Percentiles rank a stretch among this genome's conserved stretches.
These are phyloP conservation scores for Aleiodes sp. DNA, from an alignment of 1,140 invertebrate species.

Conservation along the genomic window DNA sequence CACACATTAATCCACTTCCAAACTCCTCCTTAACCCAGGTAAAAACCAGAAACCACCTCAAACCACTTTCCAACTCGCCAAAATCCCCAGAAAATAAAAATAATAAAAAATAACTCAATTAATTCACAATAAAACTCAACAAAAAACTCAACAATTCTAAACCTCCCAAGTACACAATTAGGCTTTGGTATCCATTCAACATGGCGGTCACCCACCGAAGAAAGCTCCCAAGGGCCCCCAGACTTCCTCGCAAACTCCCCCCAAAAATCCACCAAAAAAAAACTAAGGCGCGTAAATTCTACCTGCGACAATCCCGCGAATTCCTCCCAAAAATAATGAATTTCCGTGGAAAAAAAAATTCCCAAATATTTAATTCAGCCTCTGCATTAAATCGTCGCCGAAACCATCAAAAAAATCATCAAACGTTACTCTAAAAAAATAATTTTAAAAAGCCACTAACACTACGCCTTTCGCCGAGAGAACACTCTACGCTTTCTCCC, in stretches of 20 bases:
- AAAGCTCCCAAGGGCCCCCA: slow-evolving; percentile 61
- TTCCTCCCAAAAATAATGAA: too few species aligned
- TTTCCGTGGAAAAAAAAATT: neutral
- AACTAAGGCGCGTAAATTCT: slow-evolving; percentile 43
- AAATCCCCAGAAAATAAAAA: neutral
- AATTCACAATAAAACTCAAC: neutral
- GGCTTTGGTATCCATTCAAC: slow-evolving; percentile 61
- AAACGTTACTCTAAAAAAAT: neutral
- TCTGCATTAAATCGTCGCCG: neutral
- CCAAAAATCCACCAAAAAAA: slow-evolving; percentile 17
- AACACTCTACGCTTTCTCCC: slow-evolving; percentile 5
- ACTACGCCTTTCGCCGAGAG: neutral
- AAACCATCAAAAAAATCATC: too few species aligned
- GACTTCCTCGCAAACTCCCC: slow-evolving; percentile 39
- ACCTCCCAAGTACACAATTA: slow-evolving; percentile 27
- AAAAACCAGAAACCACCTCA: neutral
- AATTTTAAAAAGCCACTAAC: neutral
- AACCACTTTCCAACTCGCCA: slow-evolving; percentile 22
- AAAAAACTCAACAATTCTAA: neutral
- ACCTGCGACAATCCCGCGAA: too few species aligned
- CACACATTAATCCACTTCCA: too few species aligned
- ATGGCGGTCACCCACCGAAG: slow-evolving; percentile 65
- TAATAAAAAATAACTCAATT: neutral
- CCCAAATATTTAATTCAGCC: neutral
- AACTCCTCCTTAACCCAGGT: too few species aligned